Conservation (phyloP, 2,113 vertebrate genomes). For the Ptychochromis oligacanthus region DNA sequence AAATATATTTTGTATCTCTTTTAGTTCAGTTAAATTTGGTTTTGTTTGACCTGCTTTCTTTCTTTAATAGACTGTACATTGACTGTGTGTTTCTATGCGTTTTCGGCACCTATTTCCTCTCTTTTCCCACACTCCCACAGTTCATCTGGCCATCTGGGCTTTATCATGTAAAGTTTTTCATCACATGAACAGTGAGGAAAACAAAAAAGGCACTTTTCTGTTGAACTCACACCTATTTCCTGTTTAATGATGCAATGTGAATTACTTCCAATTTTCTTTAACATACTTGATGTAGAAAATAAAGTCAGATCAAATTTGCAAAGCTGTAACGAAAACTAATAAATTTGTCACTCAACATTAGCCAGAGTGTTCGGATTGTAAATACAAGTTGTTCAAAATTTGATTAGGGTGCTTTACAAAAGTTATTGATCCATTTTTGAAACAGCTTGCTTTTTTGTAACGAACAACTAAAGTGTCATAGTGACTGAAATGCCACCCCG, state of each 20-base stretch:
- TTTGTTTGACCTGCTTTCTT: not conserved
- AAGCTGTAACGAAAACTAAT: constrained; percentile 34
- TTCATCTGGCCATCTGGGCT: constrained; percentile 34
- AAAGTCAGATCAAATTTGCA: constrained; percentile 26
- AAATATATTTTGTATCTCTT: not conserved
- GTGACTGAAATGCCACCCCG: constrained; percentile 3
- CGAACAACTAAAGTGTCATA: constrained; percentile 13
- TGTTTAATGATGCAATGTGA: constrained; percentile 2
- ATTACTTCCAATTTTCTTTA: constrained; percentile 28
- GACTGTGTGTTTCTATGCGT: not conserved
- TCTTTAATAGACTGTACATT: not conserved
- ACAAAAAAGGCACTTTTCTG: not conserved
- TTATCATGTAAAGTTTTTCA: not conserved
- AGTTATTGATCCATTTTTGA: constrained; percentile 32
- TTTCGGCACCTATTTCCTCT: not conserved
- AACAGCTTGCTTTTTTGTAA: not conserved
- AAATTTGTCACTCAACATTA: constrained; percentile 41
- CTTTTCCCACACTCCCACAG: constrained; percentile 15
- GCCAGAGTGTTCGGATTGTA: constrained; percentile 24
- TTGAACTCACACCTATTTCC: constrained; percentile 14
- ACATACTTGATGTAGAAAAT: not conserved
- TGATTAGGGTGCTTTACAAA: constrained; percentile 19
- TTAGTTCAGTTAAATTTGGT: not conserved
- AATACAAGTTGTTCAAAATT: constrained; percentile 34
- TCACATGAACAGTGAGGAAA: not conserved